phyloP scores from a whole-genome alignment of 1,140 invertebrate genomes.

The Pseudomyrmex cubaensis region DNA sequence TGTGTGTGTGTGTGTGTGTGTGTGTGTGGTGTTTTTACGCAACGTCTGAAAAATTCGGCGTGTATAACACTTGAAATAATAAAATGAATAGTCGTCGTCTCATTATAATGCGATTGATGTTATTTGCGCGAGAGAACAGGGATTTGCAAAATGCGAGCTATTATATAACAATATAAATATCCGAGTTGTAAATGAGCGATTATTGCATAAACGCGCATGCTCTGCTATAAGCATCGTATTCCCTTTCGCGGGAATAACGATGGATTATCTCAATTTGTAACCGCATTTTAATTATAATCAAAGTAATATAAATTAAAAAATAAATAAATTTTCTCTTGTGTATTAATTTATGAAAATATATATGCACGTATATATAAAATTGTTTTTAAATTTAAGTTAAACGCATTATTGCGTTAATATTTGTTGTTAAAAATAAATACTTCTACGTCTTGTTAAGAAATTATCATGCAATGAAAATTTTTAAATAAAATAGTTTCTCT shows the following conservation, averaged over 20 bases:
- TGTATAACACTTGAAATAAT: slow-evolving; percentile 21
- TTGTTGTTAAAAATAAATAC: too few relatives aligned
- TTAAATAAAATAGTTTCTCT: too few relatives aligned
- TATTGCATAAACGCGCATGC: slow-evolving; percentile 34
- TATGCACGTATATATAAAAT: too few relatives aligned
- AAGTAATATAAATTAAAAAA: too few relatives aligned
- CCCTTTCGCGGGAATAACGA: slow-evolving; percentile 20
- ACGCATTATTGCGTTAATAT: too few relatives aligned
- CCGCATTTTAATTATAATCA: slow-evolving; percentile 30
- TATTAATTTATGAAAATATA: too few relatives aligned
- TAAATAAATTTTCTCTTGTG: too few relatives aligned
- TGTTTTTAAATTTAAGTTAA: too few relatives aligned
- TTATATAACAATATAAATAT: slow-evolving; percentile 10
- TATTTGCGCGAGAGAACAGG: slow-evolving; percentile 8
- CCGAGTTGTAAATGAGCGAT: slow-evolving; percentile 17
- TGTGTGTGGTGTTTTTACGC: slow-evolving; percentile 49
- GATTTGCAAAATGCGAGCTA: slow-evolving; percentile 23
- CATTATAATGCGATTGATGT: slow-evolving; percentile 1
- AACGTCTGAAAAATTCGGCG: slow-evolving; percentile 24
- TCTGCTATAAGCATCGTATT: not conserved
- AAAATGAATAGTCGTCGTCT: not conserved
- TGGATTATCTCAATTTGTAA: slow-evolving; percentile 42
- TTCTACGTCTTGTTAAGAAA: too few relatives aligned
- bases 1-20: slow-evolving; percentile 33
- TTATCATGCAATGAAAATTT: too few relatives aligned